Evolutionary conservation across 2,888 invertebrate species (phyloP).

Genomic region (Thumatha senex): DNA sequence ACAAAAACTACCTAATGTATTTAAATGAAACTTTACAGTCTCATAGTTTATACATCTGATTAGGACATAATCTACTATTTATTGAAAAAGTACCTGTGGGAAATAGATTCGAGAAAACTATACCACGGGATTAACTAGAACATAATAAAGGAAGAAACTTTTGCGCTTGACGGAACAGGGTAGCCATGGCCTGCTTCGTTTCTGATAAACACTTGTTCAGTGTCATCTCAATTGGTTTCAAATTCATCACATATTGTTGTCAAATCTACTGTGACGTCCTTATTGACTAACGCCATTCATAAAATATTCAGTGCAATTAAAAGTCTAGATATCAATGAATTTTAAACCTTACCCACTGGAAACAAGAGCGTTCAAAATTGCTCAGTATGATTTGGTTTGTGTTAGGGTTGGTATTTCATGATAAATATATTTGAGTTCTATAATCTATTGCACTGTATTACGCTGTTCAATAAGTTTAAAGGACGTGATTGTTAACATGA

Average conservation of each 20-base stretch:
- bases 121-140: neutral
- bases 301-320: neutral
- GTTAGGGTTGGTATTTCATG: conserved; percentile 23
- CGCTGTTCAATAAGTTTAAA: conserved; percentile 29
- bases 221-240: conserved; percentile 26
- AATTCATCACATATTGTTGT: conserved; percentile 39
- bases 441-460: conserved; percentile 19
- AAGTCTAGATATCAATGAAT: conserved; percentile 1
- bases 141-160: too few relatives aligned
- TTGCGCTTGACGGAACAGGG: neutral
- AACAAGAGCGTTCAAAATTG: conserved; percentile 2
- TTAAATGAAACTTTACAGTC: too few relatives aligned
- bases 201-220: conserved; percentile 16
- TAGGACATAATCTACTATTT: too few relatives aligned
- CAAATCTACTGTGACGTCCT: conserved; percentile 43
- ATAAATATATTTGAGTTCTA: conserved; percentile 35
- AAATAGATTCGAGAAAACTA: too few relatives aligned
- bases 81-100: too few relatives aligned
- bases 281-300: conserved; percentile 15
- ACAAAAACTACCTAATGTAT: too few relatives aligned
- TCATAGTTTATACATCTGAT: too few relatives aligned
- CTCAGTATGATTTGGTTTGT: neutral
- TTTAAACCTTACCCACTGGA: conserved; percentile 1
- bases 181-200: conserved; percentile 10
- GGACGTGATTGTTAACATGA: conserved; percentile 29